Base-by-base conservation (phyloP, 2,797 vertebrate species). In the Sebastes vulpes region DNA sequence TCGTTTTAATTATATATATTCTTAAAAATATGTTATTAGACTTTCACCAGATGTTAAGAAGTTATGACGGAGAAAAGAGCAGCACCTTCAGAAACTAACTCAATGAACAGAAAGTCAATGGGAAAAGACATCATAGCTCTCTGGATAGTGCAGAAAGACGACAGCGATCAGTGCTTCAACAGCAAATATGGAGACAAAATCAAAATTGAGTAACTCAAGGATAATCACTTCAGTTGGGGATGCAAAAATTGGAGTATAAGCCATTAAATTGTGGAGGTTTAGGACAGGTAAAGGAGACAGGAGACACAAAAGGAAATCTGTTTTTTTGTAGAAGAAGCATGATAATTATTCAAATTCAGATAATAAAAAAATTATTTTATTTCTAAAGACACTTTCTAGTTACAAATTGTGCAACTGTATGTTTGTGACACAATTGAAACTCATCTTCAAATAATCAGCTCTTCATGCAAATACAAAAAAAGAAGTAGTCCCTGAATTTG, bases 401-500 rank as follows among this genome's bases (percentile, higher is more conserved):
- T 73, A 68, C 0, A 74, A 52, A 72, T 25, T 42, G 1, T 73
- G 35, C 16, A 76, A 52, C 12, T 77, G 29, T 48, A 1, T 29
- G 48, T 57, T 53, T 75, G 57, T 31, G 54, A 18, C 60, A 3
- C 31, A 23, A 54, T 23, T 54, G 21, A 76, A 48, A 68, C 23
- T 29, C 53, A 54, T 82, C 76, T 59, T 61, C 29, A 72, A 78
- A 84, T 67, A 82, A 85, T 38, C 25, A 82, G 38, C 61, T 73
- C 64, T 71, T 58, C 8, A 46, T 83, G 58, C 65, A 65, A 85
- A 89, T 56, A 72, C 28, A 60, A 54, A 70, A 6, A 48, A 58
- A 61, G 74, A 76, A 70, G 48, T 28, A 21, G 68, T 75, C 71
- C 69, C 79, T 90, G 82, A 88, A 89, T 93, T 89, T 93, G 82